Base-by-base conservation (phyloP, 2,797 vertebrate genomes). In the Erethizon dorsatum region DNA sequence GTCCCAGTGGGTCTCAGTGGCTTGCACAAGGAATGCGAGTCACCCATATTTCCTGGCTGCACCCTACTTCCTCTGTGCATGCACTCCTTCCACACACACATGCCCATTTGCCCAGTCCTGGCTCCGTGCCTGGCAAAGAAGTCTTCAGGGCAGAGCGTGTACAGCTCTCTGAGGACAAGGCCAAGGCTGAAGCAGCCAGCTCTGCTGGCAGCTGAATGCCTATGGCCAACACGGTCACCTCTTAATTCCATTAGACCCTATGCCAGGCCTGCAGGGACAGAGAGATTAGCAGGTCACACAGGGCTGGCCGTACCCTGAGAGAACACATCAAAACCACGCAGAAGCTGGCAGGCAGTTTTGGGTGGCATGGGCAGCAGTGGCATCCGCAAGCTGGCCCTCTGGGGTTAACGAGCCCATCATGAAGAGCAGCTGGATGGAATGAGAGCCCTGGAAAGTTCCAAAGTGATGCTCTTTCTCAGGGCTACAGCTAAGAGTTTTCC, bases 401-500 rank as follows among this genome's bases (percentile, higher is more conserved):
- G 82, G 69, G 86, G 97, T 90, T 94, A 91, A 95, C 56, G 59
- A 7, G 78, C 94, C 79, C 26, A 59, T 82, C 28, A 37, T 8
- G 59, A 56, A 84, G 77, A 57, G 31, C 26, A 33, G 73, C 90
- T 93, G 11, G 69, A 24, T 3, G 6, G 14, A 71, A 59, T 0
- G 89, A 33, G 85, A 57, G 61, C 50, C 90, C 69, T 17, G 83
- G 97, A 85, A 82, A 28, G 73, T 80, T 87, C 94, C 84, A 92
- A 67, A 96, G 95, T 37, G 92, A 78, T 75, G 71, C 0, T 96
- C 0, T 96, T 85, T 96, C 97, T 97, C 95, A 59, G 0, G 97
- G 97, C 96, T 95, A 11, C 93, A 31, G 92, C 80, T 80, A 20
- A 13, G 96, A 96, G 96, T 83, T 97, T 97, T 97, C 91, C 94